A percentile compares a stretch with the other conserved stretches of the same genome.
These are phyloP conservation scores for Chrysotoxum bicinctum DNA, from an alignment of 2,888 invertebrate species.

Conservation along the genomic window DNA sequence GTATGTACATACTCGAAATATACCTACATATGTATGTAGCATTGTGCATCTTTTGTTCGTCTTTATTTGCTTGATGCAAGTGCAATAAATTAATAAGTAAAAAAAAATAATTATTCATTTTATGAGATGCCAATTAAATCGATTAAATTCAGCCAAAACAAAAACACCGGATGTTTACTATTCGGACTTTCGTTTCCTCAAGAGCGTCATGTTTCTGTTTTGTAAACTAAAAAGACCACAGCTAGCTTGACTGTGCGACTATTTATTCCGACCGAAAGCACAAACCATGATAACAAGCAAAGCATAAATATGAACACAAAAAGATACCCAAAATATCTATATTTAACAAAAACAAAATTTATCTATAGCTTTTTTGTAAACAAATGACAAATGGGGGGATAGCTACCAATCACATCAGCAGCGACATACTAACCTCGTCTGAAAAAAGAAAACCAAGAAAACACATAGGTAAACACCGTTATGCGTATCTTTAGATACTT, in stretches of 20 bases:
- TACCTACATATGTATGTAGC: no score
- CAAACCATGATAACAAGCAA: background rate
- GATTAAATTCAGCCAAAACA: background rate
- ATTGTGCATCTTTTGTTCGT: background rate
- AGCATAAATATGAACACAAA: slow-evolving; percentile 36
- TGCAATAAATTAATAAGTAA: background rate
- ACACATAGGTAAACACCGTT: background rate
- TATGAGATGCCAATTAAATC: background rate
- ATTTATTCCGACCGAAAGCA: slow-evolving; percentile 23
- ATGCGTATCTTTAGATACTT: slow-evolving; percentile 2
- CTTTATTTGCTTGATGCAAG: background rate
- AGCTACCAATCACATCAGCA: background rate
- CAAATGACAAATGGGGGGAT: background rate
- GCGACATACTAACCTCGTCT: slow-evolving; percentile 27
- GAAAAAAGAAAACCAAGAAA: background rate
- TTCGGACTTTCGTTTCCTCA: background rate
- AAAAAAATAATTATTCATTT: slow-evolving; percentile 36
- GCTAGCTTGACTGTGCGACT: slow-evolving; percentile 15
- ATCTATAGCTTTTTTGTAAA: slow-evolving; percentile 18
- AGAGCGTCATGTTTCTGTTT: slow-evolving; percentile 12
- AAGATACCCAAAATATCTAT: slow-evolving; percentile 25
- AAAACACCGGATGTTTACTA: slow-evolving; percentile 12
- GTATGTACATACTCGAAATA: background rate
- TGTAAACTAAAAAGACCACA: background rate
- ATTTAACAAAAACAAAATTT: background rate